Base-by-base conservation (phyloP, 1,140 invertebrate species). In the Hetaerina americana region DNA sequence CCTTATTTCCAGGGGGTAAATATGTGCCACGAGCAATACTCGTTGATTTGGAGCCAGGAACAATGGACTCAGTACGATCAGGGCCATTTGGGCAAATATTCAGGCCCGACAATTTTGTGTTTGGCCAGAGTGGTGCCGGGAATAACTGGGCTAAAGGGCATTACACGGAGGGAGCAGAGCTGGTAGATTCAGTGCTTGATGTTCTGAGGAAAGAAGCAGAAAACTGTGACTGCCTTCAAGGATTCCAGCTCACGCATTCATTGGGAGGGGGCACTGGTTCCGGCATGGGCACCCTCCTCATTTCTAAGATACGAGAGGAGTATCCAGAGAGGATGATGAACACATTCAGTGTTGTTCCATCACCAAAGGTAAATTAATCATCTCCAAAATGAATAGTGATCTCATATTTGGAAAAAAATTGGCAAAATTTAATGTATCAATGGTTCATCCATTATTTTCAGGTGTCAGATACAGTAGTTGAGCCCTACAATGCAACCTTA, bases 261-360 rank as follows among this genome's bases (percentile, higher is more conserved):
- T 80, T 96, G 5, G 92, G 91, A 31, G 94, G 88, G 82, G 93
- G 87, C 79, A 97, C 94, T 73, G 94, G 94, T 8, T 94, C 93
- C 27, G 94, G 94, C 68, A 86, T 95, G 84, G 93, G 93, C 29
- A 95, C 93, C 0, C 81, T 95, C 22, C 83, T 95, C 26, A 90
- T 96, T 73, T 94, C 87, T 15, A 92, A 92, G 80, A 93, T 94
- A 76, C 84, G 91, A 66, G 92, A 94, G 80, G 92, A 94, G 81
- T 94, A 93, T 78, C 92, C 95, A 3, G 94, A 97, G 83, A 87
- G 95, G 79, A 96, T 97, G 73, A 95, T 96, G 88, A 90, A 91
- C 79, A 93, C 93, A 25, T 96, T 93, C 81, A 94, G 92, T 5
- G 92, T 96, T 70, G 91, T 96, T 66, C 94, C 94, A 27, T 95